A percentile compares a stretch with the other conserved stretches of the same genome.
Conservation (phyloP, 2,888 invertebrate species). For the Monochamus alternatus region DNA sequence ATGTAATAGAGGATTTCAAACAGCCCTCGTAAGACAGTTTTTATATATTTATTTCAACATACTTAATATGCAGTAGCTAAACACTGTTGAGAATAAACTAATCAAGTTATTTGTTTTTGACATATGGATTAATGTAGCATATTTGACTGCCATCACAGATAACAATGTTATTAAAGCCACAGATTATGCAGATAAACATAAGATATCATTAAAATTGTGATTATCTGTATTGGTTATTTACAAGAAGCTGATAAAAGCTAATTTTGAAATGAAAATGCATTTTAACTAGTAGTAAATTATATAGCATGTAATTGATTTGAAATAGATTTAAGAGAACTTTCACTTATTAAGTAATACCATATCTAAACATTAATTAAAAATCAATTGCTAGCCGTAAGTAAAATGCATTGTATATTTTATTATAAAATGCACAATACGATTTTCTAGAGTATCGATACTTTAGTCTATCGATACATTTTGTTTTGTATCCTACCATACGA, state of each 20-base stretch:
- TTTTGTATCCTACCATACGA: too few relatives aligned
- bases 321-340: conserved; percentile 6
- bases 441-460: too few relatives aligned
- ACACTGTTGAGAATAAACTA: too few relatives aligned
- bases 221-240: neutral
- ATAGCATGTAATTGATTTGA: neutral
- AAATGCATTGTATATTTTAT: conserved; percentile 2
- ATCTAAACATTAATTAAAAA: too few relatives aligned
- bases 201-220: too few relatives aligned
- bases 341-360: neutral
- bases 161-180: too few relatives aligned
- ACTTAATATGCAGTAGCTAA: too few relatives aligned
- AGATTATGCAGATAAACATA: too few relatives aligned
- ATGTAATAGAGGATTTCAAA: conserved; percentile 89
- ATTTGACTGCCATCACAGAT: too few relatives aligned
- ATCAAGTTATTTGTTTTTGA: neutral
- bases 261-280: neutral
- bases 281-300: neutral
- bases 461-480: too few relatives aligned
- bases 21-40: conserved; percentile 83
- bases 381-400: too few relatives aligned
- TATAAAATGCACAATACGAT: neutral
- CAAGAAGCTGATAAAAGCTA: neutral
- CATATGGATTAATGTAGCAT: neutral
- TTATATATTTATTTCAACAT: neutral